These are phyloP conservation scores for Drepanosiphum platanoidis DNA, from an alignment of 2,888 invertebrate species.

Conservation along the genomic window DNA sequence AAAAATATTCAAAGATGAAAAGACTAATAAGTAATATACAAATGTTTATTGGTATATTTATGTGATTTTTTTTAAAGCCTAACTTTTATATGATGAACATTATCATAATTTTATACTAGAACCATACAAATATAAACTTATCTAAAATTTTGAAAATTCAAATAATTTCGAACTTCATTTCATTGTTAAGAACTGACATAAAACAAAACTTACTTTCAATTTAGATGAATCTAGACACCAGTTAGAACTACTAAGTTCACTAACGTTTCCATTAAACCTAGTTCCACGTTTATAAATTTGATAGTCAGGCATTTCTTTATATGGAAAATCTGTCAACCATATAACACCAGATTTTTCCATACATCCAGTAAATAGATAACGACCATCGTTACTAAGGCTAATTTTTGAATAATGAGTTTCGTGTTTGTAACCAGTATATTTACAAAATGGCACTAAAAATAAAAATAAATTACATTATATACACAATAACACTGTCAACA, in stretches of 20 bases:
- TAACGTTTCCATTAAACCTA: too few relatives aligned
- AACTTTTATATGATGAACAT: not conserved
- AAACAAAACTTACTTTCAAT: slow-evolving; percentile 22
- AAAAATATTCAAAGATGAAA: too few relatives aligned
- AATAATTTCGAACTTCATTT: not conserved
- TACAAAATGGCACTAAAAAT: slow-evolving; percentile 10
- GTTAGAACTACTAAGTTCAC: slow-evolving; percentile 28
- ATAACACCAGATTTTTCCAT: not conserved
- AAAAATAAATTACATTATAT: not conserved
- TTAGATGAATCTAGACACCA: slow-evolving; percentile 30
- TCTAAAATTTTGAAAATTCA: not conserved
- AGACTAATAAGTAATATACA: too few relatives aligned
- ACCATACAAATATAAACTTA: not conserved
- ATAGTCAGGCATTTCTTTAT: not conserved
- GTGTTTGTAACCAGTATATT: not conserved
- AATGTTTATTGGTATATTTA: too few relatives aligned
- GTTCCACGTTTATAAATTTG: rapidly evolving
- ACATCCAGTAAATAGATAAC: slow-evolving; percentile 48
- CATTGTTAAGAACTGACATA: not conserved
- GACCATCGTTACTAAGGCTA: slow-evolving; percentile 41
- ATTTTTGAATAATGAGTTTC: slow-evolving; percentile 35
- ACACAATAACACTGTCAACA: not conserved
- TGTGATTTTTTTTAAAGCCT: too few relatives aligned
- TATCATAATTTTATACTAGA: not conserved
- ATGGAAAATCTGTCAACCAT: slow-evolving; percentile 23